These are phyloP conservation scores for Pycnonotus jocosus DNA, from an alignment of 2,113 vertebrate species.

Conservation along the genomic window DNA sequence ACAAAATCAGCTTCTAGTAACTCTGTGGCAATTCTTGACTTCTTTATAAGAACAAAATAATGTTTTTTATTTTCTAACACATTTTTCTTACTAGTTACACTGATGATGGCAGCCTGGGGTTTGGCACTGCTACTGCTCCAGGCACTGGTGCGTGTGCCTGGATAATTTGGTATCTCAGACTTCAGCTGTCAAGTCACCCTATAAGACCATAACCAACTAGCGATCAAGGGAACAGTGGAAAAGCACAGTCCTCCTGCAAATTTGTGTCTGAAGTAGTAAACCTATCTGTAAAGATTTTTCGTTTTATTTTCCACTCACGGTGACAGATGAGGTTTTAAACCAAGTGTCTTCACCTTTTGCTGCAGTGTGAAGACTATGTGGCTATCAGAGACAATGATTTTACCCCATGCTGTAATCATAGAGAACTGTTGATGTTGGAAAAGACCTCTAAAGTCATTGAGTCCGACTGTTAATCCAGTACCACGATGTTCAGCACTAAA, in stretches of 20 bases:
- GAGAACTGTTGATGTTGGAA: not conserved
- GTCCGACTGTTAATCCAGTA: not conserved
- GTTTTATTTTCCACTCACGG: not conserved
- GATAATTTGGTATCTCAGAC: rapidly evolving
- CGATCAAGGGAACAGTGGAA: rapidly evolving
- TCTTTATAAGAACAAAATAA: not conserved
- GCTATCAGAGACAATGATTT: not conserved
- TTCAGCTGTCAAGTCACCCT: not conserved
- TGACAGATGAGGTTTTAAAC: not conserved
- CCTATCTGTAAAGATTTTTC: not conserved
- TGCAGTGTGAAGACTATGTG: not conserved
- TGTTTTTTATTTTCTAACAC: not conserved
- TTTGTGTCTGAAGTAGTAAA: not conserved
- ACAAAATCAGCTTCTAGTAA: not conserved
- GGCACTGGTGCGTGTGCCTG: rapidly evolving
- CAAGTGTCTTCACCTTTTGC: not conserved
- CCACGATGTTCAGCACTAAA: not conserved
- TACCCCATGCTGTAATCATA: not conserved
- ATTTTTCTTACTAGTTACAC: rapidly evolving
- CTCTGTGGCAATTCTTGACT: not conserved
- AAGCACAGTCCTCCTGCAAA: not conserved
- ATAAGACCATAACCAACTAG: rapidly evolving
- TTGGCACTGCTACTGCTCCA: rapidly evolving
- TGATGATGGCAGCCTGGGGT: rapidly evolving
- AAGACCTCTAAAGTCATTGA: not conserved